Conservation (phyloP, 2,797 vertebrate species). For the Leuciscus waleckii region DNA sequence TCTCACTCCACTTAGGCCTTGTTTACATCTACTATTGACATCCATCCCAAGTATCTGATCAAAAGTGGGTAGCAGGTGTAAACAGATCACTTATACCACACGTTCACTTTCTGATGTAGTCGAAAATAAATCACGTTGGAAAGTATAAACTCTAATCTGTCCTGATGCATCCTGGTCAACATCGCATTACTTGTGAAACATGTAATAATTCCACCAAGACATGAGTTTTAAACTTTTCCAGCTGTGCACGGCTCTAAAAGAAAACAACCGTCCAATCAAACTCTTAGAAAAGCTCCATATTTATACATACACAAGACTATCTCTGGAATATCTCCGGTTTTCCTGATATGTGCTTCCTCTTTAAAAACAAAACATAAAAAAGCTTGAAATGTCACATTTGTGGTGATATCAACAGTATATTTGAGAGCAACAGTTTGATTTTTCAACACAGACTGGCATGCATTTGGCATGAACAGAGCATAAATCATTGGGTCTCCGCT, state of each 20-base stretch:
- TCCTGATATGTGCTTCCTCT: background rate
- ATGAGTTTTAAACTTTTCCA: conserved; percentile 38
- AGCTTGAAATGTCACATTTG: background rate
- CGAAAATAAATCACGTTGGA: background rate
- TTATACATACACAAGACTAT: conserved; percentile 45
- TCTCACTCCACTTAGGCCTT: background rate
- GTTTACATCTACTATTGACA: conserved; percentile 17
- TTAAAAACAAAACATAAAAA: background rate
- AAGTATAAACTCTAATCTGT: conserved; percentile 19
- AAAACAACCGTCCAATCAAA: conserved; percentile 44
- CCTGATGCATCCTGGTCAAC: conserved; percentile 17
- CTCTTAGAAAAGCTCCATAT: conserved; percentile 64
- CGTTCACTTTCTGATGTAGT: background rate
- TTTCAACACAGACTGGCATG: background rate
- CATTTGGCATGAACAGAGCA: background rate
- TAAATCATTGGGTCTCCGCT: background rate
- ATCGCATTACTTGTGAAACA: conserved; percentile 22
- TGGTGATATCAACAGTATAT: background rate
- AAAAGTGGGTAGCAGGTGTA: background rate
- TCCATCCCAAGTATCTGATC: conserved; percentile 7
- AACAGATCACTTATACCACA: conserved; percentile 6
- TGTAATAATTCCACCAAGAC: conserved; percentile 10
- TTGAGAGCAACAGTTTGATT: background rate
- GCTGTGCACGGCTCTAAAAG: conserved; percentile 25
- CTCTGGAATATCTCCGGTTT: conserved; percentile 3